A percentile compares a stretch with the other conserved stretches of the same genome.
These are phyloP conservation scores for Gavialis gangeticus DNA, from an alignment of 2,113 vertebrate genomes.

Conservation along the genomic window DNA sequence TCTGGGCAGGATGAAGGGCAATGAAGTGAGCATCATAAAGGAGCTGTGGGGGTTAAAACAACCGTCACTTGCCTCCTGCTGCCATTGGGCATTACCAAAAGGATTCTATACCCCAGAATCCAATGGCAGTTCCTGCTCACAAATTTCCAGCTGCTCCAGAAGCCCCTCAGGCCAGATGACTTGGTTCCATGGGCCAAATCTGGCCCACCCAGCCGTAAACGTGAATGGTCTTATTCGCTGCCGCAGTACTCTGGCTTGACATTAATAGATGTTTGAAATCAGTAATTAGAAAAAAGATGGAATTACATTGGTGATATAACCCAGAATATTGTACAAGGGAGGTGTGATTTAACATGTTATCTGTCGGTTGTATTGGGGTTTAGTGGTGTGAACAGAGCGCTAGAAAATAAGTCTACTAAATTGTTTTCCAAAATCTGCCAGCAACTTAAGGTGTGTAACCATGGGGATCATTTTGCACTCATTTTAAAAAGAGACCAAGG, in stretches of 20 bases:
- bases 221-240: neutral
- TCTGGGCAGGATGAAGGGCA: no score
- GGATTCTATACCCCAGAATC: no score
- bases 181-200: no score
- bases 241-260: neutral
- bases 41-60: no score
- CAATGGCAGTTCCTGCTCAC: no score
- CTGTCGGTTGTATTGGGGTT: neutral
- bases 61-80: no score
- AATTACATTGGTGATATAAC: neutral
- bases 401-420: neutral
- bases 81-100: no score
- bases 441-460: neutral
- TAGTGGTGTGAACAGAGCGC: neutral
- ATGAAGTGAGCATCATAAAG: no score
- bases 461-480: neutral
- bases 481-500: neutral
- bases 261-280: neutral
- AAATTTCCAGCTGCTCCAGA: no score
- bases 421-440: neutral
- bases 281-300: neutral
- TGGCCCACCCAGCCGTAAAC: neutral
- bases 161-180: no score
- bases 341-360: neutral
- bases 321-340: neutral